phyloP scores from a whole-genome alignment of 2,797 vertebrate species.

The Catharus ustulatus region DNA sequence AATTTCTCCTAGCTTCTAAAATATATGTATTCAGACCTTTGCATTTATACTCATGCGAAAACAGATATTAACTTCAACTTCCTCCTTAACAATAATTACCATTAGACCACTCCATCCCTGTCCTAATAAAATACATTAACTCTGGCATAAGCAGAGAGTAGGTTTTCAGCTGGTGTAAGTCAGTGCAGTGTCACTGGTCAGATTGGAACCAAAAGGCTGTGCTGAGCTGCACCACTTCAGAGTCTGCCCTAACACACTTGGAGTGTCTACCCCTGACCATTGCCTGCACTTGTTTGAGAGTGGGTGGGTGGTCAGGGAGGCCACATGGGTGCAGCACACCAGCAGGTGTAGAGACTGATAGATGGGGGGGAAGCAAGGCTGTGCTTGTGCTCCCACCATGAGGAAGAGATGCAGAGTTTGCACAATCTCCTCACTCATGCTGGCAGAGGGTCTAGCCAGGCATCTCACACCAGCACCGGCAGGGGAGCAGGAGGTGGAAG shows the following conservation, averaged over 20 bases:
- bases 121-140: neutral
- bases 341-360: accelerated
- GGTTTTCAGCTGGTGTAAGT: neutral
- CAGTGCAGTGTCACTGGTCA: neutral
- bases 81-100: neutral
- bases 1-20: constrained; percentile 9
- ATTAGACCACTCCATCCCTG: neutral
- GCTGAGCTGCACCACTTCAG: accelerated
- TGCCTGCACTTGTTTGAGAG: accelerated
- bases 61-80: neutral
- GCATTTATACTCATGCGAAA: neutral
- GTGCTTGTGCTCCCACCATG: accelerated
- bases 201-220: neutral
- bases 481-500: neutral
- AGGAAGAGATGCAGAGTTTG: accelerated
- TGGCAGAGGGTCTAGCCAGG: neutral
- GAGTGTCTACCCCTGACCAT: accelerated
- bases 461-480: accelerated
- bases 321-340: accelerated
- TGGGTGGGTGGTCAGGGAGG: neutral
- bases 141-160: neutral
- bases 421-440: neutral
- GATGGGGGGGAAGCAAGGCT: neutral
- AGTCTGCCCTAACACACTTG: accelerated
- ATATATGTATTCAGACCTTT: neutral